Base-by-base conservation (phyloP, 2,888 invertebrate genomes). In the Heliconius hortense region DNA sequence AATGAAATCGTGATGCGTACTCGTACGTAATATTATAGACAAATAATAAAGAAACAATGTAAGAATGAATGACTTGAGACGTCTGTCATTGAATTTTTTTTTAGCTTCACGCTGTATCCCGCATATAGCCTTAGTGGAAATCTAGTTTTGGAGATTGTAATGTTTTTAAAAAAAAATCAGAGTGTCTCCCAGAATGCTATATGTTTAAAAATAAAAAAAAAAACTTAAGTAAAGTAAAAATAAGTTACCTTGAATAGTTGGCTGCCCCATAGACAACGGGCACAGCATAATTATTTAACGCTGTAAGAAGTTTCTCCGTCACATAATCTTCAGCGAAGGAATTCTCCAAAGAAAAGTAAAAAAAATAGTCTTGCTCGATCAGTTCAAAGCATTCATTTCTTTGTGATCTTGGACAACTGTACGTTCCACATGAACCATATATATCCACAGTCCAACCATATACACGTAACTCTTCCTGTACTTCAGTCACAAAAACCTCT, bases 241-340 rank as follows among this genome's bases (percentile, higher is more conserved):
- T n/a, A n/a, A 72, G 15, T 72, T 74, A 86, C 85, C 85, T 84
- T 11, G 79, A 84, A 84, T 96, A 96, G 85, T 95, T 94, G 67
- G 94, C 94, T 13, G 94, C 94, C 3, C 96, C 95, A 90, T 95
- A 95, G 31, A 95, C 95, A 21, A 96, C 93, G 0, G 96, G 96
- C 24, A 96, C 87, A 15, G 95, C 90, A 81, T 94, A 92, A 85
- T 95, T 94, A 82, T 95, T 91, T 70, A 91, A 82, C n/a, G 90
- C 84, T 0, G 78, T 81, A 48, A 85, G 76, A 43, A 86, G 73
- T 72, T 85, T 85, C 77, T 85, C 86, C 7, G 86, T 85, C 28
- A 85, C 84, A 43, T 85, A 86, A 74, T 86, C 86, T 66, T 82
- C 83, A 5, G 81, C 68, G 39, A 84, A 82, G 0, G 84, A 84